These are phyloP conservation scores for Nephila pilipes DNA, from an alignment of 1,140 invertebrate species.

Conservation along the genomic window DNA sequence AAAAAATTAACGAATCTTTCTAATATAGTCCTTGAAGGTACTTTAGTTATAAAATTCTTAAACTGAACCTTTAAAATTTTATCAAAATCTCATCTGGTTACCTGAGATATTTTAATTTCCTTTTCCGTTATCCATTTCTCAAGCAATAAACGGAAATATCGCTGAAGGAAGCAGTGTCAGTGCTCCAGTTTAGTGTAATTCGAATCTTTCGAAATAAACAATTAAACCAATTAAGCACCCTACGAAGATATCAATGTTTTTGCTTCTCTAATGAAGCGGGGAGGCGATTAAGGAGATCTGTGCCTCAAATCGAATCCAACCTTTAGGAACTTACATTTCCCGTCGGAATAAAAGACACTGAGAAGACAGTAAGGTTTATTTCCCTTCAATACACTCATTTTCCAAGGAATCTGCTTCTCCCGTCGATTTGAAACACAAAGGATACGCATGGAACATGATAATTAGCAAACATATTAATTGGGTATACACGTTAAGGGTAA, in stretches of 20 bases:
- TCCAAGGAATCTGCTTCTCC: neutral
- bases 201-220: neutral
- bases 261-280: slow-evolving; percentile 25
- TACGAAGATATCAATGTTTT: neutral
- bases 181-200: neutral
- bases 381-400: neutral
- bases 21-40: too few species aligned
- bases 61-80: too few species aligned
- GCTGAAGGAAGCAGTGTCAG: neutral
- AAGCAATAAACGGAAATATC: neutral
- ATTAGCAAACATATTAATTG: slow-evolving; percentile 73
- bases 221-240: slow-evolving; percentile 47
- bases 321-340: neutral
- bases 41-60: too few species aligned
- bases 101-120: neutral
- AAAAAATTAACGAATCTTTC: too few species aligned
- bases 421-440: slow-evolving; percentile 45
- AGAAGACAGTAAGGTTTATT: neutral
- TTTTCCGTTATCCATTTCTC: neutral
- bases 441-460: slow-evolving; percentile 55
- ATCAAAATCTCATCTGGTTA: neutral
- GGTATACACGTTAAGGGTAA: slow-evolving; percentile 64
- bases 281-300: slow-evolving; percentile 12
- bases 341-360: neutral
- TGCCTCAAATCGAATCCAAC: neutral